Conservation (phyloP, 2,113 vertebrate genomes). For the Scartelaos histophorus region DNA sequence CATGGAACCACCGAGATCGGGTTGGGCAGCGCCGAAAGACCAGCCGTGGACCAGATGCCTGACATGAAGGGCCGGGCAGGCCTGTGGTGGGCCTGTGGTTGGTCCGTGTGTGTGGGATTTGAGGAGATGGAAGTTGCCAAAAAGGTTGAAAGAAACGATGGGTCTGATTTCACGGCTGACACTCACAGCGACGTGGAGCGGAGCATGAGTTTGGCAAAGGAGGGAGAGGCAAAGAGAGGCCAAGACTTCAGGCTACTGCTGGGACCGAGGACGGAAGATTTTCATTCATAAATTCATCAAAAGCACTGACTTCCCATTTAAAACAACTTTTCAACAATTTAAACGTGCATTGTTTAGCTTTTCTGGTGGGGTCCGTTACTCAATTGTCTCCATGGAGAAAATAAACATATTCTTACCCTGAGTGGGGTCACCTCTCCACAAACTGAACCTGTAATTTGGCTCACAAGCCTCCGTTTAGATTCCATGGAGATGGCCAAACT, state of each 20-base stretch:
- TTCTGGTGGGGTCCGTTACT: no score
- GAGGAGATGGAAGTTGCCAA: constrained; percentile 52
- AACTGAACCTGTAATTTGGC: no score
- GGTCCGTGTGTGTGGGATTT: constrained; percentile 56
- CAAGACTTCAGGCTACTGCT: constrained; percentile 41
- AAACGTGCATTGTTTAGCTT: no score
- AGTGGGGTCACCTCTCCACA: no score
- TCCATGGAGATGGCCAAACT: no score
- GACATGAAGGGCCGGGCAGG: constrained; percentile 70
- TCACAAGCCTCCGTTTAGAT: no score
- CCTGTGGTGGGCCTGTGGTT: constrained; percentile 52
- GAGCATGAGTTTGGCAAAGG: constrained; percentile 36
- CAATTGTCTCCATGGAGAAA: no score
- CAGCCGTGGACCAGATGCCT: constrained; percentile 76
- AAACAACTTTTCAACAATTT: no score
- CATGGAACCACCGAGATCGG: constrained; percentile 50
- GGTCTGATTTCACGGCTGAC: constrained; percentile 8
- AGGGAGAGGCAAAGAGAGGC: constrained; percentile 19
- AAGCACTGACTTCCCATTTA: neutral
- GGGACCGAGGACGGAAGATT: constrained; percentile 4
- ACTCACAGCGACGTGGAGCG: constrained; percentile 6
- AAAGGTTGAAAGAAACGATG: constrained; percentile 27
- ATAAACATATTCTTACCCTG: no score
- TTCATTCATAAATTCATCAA: neutral
- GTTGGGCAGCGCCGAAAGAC: constrained; percentile 57